phyloP scores from a whole-genome alignment of 1,140 invertebrate species.

The Drosophila parabipectinata region DNA sequence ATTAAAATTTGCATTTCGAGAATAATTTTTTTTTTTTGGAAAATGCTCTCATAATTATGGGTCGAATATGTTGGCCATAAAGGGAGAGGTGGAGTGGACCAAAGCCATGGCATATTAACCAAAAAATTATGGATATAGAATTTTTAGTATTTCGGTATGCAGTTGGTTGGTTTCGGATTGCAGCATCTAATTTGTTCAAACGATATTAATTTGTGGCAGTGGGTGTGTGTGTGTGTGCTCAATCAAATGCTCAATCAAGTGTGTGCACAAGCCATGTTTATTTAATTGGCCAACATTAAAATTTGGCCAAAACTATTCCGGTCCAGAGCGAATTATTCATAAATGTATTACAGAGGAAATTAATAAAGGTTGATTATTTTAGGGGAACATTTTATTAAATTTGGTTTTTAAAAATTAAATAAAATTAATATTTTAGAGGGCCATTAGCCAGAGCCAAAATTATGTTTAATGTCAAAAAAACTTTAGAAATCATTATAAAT shows the following conservation, averaged over 20 bases:
- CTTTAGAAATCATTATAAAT: too few species aligned
- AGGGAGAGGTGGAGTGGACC: background rate
- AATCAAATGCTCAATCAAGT: conserved; percentile 54
- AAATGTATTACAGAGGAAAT: background rate
- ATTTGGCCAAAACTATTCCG: conserved; percentile 15
- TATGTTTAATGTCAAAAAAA: too few species aligned
- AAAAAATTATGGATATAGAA: conserved; percentile 7
- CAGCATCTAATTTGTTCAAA: conserved; percentile 46
- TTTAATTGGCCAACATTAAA: conserved; percentile 65
- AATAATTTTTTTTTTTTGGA: background rate
- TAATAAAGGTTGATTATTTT: background rate
- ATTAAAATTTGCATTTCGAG: conserved; percentile 11
- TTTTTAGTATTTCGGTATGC: conserved; percentile 8
- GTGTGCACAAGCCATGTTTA: conserved; percentile 62
- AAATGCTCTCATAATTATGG: conserved; percentile 38
- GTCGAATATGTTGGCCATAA: conserved; percentile 7
- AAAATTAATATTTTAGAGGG: too few species aligned
- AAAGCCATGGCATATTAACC: background rate
- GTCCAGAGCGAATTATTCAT: background rate
- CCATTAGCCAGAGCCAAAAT: too few species aligned
- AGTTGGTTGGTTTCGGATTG: conserved; percentile 9
- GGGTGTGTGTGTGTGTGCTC: conserved; percentile 5
- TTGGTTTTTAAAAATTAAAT: background rate
- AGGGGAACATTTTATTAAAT: too few species aligned
- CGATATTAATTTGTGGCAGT: conserved; percentile 21